A percentile compares a stretch with the other conserved stretches of the same genome.
phyloP scores from a whole-genome alignment of 2,888 invertebrate genomes.

The Augochlorella aurata region DNA sequence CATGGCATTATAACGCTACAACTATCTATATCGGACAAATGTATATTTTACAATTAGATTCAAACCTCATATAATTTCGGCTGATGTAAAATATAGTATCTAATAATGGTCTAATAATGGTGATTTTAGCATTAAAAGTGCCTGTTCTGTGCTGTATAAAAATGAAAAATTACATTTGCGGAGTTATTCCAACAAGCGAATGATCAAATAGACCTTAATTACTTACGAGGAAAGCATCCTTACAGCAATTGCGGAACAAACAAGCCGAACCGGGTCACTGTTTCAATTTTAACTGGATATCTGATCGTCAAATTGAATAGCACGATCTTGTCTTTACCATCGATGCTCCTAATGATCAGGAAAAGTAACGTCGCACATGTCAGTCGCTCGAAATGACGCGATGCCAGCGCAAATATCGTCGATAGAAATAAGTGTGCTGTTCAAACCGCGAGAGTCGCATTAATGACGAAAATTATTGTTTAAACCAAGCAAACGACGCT shows the following conservation, averaged over 20 bases:
- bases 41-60: no score
- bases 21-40: no score
- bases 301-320: neutral
- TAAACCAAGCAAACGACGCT: conserved; percentile 9
- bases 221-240: neutral
- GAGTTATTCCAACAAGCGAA: no score
- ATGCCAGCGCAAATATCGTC: no score
- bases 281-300: neutral
- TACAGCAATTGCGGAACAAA: neutral
- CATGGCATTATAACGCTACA: no score
- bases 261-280: neutral
- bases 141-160: no score
- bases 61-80: no score
- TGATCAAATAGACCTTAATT: neutral
- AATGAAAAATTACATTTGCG: no score
- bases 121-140: no score
- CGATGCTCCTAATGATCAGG: neutral
- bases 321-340: neutral
- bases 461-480: neutral
- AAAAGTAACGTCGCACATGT: neutral
- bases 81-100: no score
- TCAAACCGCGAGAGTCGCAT: neutral
- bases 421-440: neutral
- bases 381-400: neutral
- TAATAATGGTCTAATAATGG: no score